Base-by-base conservation (phyloP, 2,797 vertebrate genomes). In the Myiotriccus ornatus region DNA sequence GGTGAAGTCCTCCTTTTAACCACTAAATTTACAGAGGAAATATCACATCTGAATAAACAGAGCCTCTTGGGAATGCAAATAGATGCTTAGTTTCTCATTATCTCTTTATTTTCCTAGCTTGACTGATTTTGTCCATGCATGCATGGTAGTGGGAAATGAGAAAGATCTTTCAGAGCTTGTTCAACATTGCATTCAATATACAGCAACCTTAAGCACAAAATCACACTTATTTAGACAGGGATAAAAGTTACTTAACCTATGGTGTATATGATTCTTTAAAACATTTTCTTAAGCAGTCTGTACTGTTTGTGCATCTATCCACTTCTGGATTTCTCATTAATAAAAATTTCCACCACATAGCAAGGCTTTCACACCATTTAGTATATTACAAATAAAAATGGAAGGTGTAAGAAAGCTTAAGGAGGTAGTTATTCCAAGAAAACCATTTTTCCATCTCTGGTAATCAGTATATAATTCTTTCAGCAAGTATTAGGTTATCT, bases 41-140 rank as follows among this genome's bases (percentile, higher is more conserved):
- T 55, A 55, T 18, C n/a, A 67, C 24, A 55, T 59, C 71, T 73
- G 70, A 87, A 84, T 3, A 18, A 52, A 78, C 63, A 83, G 6
- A 77, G 14, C 18, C 60, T 49, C 64, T 67, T 67, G 39, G 39
- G 68, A 89, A 91, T 80, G 44, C 37, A 86, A 87, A 68, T 34
- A 90, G n/a, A 77, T 89, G 12, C 24, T 93, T 67, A 63, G 41
- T 49, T 83, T 63, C 60, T 93, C 64, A 90, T 94, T 91, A 85
- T 59, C 35, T 74, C 85, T 89, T 63, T 90, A 70, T 93, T 91
- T 93, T 91, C 46, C 30, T 57, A 55, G 60, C 64, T 63, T 78
- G 85, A 86, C 41, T 89, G 64, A 93, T 90, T 87, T 81, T 60
- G 7, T 14, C 23, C 34, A 52, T 56, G 44, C 5, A 77, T 59